phyloP scores from a whole-genome alignment of 2,888 invertebrate genomes.

The Lissonota sp. region DNA sequence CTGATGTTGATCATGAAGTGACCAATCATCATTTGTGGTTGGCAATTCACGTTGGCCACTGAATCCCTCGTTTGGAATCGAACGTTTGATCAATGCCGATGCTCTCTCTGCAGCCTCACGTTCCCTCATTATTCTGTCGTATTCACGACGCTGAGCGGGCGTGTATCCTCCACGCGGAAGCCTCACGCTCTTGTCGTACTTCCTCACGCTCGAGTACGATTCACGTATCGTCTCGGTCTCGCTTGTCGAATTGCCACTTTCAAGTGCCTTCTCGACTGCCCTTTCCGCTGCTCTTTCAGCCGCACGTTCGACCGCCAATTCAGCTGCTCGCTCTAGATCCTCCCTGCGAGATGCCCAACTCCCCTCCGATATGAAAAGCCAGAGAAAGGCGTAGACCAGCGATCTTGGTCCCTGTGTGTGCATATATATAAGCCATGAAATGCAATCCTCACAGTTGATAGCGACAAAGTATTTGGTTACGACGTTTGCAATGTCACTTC shows the following conservation, averaged over 20 bases:
- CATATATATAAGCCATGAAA: slow-evolving; percentile 19
- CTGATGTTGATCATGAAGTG: slow-evolving; percentile 36
- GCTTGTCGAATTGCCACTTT: slow-evolving; percentile 77
- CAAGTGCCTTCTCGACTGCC: slow-evolving; percentile 80
- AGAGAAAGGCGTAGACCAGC: slow-evolving; percentile 67
- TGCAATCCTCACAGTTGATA: slow-evolving; percentile 22
- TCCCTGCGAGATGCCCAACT: slow-evolving; percentile 61
- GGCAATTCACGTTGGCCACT: slow-evolving; percentile 2
- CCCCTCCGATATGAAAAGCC: slow-evolving; percentile 61
- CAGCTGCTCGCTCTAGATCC: slow-evolving; percentile 79
- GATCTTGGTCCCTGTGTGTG: slow-evolving; percentile 58
- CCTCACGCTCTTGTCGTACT: slow-evolving; percentile 65
- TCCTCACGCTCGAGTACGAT: slow-evolving; percentile 75
- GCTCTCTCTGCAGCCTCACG: slow-evolving; percentile 66
- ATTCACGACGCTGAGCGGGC: slow-evolving; percentile 61
- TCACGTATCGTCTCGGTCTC: slow-evolving; percentile 77
- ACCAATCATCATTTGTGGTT: slow-evolving; percentile 6
- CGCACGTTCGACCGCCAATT: slow-evolving; percentile 80
- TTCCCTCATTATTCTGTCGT: slow-evolving; percentile 62
- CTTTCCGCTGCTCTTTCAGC: slow-evolving; percentile 80
- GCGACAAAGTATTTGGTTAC: not conserved
- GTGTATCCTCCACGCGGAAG: slow-evolving; percentile 66
- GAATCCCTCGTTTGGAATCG: slow-evolving; percentile 41
- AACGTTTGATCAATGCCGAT: slow-evolving; percentile 59
- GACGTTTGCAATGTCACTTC: slow-evolving; percentile 22